Conservation (phyloP, 2,113 vertebrate species). For the Macroglossus sobrinus region DNA sequence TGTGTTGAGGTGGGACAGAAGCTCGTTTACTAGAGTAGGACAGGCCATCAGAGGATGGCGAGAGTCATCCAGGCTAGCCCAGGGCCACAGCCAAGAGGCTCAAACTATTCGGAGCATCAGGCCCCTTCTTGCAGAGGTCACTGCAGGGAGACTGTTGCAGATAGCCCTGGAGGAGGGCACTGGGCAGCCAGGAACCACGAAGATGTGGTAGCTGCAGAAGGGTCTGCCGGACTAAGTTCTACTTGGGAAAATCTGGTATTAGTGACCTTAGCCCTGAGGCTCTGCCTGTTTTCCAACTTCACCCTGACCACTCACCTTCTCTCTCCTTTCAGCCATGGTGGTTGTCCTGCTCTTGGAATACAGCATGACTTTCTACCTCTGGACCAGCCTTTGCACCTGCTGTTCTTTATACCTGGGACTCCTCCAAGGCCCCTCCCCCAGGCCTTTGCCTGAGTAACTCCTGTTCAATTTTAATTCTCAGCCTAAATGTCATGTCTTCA, state of each 20-base stretch:
- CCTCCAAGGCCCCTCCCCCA: neutral
- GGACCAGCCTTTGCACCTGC: neutral
- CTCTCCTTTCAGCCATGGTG: rapidly evolving
- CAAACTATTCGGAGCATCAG: too few relatives aligned
- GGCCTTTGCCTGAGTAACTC: neutral
- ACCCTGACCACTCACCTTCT: rapidly evolving
- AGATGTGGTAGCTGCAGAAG: neutral
- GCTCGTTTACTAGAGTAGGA: neutral
- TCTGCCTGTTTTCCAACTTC: too few relatives aligned
- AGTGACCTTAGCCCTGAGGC: too few relatives aligned
- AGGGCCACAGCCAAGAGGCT: too few relatives aligned
- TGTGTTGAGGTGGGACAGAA: neutral
- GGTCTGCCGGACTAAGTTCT: neutral
- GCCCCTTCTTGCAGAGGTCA: neutral
- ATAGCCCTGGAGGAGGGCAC: neutral
- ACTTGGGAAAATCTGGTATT: too few relatives aligned
- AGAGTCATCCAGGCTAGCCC: neutral
- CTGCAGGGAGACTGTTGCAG: neutral
- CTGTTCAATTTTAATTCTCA: neutral
- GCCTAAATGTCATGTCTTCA: neutral
- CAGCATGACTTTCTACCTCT: too few relatives aligned
- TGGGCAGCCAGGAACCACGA: neutral
- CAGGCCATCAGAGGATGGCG: neutral
- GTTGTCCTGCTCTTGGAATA: neutral
- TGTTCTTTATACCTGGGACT: too few relatives aligned